Evolutionary conservation across 30 jellyfish, hydroid and myxozoan species (phyloP).

Genomic region (Pseudorhiza aurosa): DNA sequence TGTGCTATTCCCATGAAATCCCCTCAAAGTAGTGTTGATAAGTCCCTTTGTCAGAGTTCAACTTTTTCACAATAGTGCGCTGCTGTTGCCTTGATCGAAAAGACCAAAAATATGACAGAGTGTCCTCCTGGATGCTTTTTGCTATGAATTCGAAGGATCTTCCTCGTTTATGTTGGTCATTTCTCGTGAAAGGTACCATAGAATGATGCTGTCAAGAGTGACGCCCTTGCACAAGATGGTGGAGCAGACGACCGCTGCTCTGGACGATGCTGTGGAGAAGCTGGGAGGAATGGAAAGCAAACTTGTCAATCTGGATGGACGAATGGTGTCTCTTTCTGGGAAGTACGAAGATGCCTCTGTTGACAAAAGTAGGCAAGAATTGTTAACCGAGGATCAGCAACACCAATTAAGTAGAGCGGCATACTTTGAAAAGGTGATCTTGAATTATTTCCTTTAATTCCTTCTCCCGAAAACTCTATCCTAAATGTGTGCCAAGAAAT

Average conservation of each 20-base stretch:
- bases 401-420: constrained; percentile 66
- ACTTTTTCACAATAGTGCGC: too few relatives aligned
- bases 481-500: too few relatives aligned
- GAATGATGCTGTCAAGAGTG: constrained; percentile 84
- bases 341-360: constrained; percentile 89
- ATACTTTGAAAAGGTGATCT: constrained; percentile 64
- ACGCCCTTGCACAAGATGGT: constrained; percentile 79
- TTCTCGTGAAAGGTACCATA: constrained; percentile 67
- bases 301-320: constrained; percentile 52
- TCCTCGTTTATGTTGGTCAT: too few relatives aligned
- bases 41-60: too few relatives aligned
- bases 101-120: too few relatives aligned
- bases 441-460: background rate
- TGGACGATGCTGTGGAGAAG: constrained; percentile 70
- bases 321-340: constrained; percentile 66
- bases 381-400: constrained; percentile 59
- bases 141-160: too few relatives aligned
- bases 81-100: too few relatives aligned
- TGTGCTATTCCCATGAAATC: too few relatives aligned
- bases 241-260: constrained; percentile 46
- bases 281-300: constrained; percentile 80
- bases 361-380: constrained; percentile 73
- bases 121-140: too few relatives aligned
- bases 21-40: too few relatives aligned
- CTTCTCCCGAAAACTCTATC: background rate